These are phyloP conservation scores for Ictalurus furcatus DNA, from an alignment of 2,113 vertebrate genomes.

Conservation along the genomic window DNA sequence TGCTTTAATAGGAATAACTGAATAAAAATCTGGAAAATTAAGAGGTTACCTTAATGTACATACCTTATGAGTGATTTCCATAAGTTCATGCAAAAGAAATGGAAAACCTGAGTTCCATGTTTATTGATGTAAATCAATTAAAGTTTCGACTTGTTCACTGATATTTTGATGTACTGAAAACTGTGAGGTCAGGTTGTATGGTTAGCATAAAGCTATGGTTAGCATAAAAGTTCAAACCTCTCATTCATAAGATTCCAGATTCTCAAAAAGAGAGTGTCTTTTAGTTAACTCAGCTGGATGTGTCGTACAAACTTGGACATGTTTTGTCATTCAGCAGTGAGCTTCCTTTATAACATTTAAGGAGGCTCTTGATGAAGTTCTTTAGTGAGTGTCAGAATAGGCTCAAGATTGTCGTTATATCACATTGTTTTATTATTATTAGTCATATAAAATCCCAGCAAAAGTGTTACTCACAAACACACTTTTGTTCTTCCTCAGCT, in stretches of 20 bases:
- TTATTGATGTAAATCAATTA: background rate
- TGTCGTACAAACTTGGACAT: background rate
- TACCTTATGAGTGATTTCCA: too few relatives aligned
- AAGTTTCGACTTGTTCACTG: background rate
- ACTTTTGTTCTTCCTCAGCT: conserved; percentile 73
- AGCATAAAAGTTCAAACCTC: background rate
- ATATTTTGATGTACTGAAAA: background rate
- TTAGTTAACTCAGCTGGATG: background rate
- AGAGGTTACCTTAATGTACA: too few relatives aligned
- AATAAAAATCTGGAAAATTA: too few relatives aligned
- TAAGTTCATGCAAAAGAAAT: background rate
- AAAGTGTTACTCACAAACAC: conserved; percentile 75
- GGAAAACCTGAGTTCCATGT: background rate
- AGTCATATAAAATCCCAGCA: too few relatives aligned
- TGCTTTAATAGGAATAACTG: too few relatives aligned
- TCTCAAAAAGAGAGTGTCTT: background rate
- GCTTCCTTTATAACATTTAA: background rate
- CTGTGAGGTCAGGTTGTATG: background rate
- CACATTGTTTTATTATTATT: background rate
- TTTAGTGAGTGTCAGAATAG: background rate
- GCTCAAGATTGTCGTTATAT: background rate
- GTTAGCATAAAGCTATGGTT: background rate
- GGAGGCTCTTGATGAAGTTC: background rate
- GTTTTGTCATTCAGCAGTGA: background rate
- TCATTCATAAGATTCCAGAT: background rate